phyloP scores from a whole-genome alignment of 2,888 invertebrate genomes.

The Buathra laborator region DNA sequence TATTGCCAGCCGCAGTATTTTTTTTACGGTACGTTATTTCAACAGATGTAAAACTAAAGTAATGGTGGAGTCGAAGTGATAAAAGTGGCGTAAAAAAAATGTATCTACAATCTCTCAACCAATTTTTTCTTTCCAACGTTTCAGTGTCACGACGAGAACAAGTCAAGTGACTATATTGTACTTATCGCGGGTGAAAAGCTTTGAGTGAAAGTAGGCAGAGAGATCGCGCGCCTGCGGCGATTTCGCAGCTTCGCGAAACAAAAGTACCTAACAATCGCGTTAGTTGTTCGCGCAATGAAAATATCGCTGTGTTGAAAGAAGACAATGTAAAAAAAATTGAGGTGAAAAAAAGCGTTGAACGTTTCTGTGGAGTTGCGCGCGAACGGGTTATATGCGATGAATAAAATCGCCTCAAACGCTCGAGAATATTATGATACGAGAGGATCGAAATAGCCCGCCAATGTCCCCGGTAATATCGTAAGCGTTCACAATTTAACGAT shows the following conservation, averaged over 20 bases:
- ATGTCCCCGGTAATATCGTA: constrained; percentile 36
- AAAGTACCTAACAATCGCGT: background rate
- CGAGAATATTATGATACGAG: constrained; percentile 14
- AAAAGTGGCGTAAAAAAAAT: background rate
- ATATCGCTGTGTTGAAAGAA: background rate
- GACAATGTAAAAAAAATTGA: background rate
- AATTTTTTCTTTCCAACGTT: background rate
- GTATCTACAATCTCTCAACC: background rate
- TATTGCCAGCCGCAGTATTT: background rate
- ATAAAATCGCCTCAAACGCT: background rate
- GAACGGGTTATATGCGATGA: background rate
- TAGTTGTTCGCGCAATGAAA: background rate
- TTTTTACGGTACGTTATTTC: background rate
- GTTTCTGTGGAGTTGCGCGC: background rate
- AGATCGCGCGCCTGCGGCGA: background rate
- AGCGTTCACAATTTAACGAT: constrained; percentile 46
- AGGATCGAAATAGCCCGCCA: background rate
- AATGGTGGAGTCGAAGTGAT: background rate
- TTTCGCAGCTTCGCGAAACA: background rate
- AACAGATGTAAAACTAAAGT: background rate
- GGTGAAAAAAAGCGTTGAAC: background rate
- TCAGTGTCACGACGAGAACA: background rate
- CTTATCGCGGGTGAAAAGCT: background rate
- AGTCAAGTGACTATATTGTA: background rate
- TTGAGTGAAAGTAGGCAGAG: background rate